Evolutionary conservation across 2,888 invertebrate genomes (phyloP), one percentile per base, ranked within the genome.

Genomic region (Dryomyza anilis): DNA sequence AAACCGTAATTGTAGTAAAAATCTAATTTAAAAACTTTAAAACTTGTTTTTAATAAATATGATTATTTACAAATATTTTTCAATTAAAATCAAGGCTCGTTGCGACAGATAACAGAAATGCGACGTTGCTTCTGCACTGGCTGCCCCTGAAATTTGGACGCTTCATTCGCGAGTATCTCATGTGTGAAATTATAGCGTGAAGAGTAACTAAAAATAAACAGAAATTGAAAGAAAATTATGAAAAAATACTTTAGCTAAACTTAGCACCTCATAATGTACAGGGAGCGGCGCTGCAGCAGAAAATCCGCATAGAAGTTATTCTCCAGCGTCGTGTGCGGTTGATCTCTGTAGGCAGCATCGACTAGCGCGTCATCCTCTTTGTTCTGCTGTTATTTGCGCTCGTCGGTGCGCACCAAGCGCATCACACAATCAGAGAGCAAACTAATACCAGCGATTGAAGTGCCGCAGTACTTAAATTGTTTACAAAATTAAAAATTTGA

Each of bases 211-310:
- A 45, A 78, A 73, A 63, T 57, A 65, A 29, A 3, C 23, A 46
- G 46, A 62, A 12, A 25, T n/a, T 23, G 19, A 43, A 14, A 12
- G 8, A 30, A 16, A 29, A 33, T 33, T n/a, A n/a, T n/a, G n/a
- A n/a, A n/a, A n/a, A n/a, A n/a, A n/a, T n/a, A n/a, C n/a, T n/a
- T n/a, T n/a, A n/a, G n/a, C n/a, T 39, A 2, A 39, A 39, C 39
- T 39, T n/a, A n/a, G n/a, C 45, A 93, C 93, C 88, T 94, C 94
- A 99, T 95, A 67, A 98, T 87, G 79, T 99, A 99, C 27, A 99
- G 85, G 0, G 95, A 93, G 70, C 94, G 86, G 21, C 91, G 86
- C 63, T 89, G 89, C 52, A 99, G 85, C 30, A 94, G 81, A 66
- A 95, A 87, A 83, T 96, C 91, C 6, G 90, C 87, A 71, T 84